These are phyloP conservation scores for Andrena marginata DNA, from an alignment of 2,888 invertebrate species.

Conservation along the genomic window DNA sequence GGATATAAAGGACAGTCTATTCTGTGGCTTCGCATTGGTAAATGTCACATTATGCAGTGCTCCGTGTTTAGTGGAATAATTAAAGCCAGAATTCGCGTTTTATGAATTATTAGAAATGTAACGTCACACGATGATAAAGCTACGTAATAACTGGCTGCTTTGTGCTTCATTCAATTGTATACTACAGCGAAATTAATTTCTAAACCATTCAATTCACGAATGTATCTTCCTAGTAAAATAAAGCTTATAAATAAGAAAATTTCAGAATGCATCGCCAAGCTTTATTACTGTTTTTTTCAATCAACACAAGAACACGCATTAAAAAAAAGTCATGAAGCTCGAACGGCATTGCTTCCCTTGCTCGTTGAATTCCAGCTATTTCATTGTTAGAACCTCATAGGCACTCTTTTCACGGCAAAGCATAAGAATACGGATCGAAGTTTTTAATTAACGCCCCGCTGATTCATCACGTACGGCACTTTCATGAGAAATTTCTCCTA, in stretches of 20 bases:
- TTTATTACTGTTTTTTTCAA: no score
- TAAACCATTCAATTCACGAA: no score
- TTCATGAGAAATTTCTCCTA: neutral
- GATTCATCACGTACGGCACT: neutral
- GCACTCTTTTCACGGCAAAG: neutral
- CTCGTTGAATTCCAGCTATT: neutral
- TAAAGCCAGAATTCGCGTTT: neutral
- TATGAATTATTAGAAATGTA: neutral
- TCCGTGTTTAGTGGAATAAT: neutral
- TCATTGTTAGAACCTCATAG: neutral
- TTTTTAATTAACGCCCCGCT: neutral
- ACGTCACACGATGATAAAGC: neutral
- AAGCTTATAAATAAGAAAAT: no score
- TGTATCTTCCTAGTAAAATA: no score
- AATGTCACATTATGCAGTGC: neutral
- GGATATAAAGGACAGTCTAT: neutral
- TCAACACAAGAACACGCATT: no score
- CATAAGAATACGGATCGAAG: constrained; percentile 1
- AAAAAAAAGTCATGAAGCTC: no score
- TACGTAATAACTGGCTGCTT: neutral
- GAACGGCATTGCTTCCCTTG: no score
- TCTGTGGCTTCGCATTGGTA: neutral
- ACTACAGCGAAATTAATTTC: no score
- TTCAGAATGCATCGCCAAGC: no score
- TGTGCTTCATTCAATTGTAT: neutral